Base-by-base conservation (phyloP, 2,888 invertebrate species). In the Imbricaverruca yamaguchii region DNA sequence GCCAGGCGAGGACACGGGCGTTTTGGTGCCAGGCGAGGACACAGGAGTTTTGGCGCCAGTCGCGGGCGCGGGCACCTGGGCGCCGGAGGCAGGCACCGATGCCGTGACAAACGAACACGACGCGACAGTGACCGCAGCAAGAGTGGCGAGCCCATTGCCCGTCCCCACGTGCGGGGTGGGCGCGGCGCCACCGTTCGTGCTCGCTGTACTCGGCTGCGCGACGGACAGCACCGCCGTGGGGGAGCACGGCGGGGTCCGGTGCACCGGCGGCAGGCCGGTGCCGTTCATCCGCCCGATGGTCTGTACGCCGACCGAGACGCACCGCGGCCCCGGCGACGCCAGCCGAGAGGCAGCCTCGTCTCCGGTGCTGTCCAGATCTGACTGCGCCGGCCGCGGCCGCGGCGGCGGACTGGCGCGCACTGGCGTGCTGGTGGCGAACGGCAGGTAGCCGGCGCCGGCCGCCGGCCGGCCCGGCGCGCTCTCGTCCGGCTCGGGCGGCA, bases 231-330 rank as follows among this genome's bases (percentile, higher is more conserved):
- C 9, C 11, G 69, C 39, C 69, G 4, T 25, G 13, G 67, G 74
- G 9, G 53, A 55, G n/a, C 7, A 15, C 63, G 56, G 63, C 23
- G 81, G 61, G n/a, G 21, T 55, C 53, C 55, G 21, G 53, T 79
- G 69, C 65, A 23, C 83, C 80, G 56, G 84, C 83, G 61, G 83
- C 81, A 23, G 83, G 67, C 80, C 84, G 84, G 23, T 83, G 82
- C 15, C 82, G 80, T 82, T 84, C 84, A 63, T 84, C 84, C 21
- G 84, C 81, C 59, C 83, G 83, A 53, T 83, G 83, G 79, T 85
- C 84, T 87, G 88, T 87, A 84, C 91, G 90, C 83, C 89, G 89
- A 39, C 88, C 88, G 63, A 92, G 86, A n/a, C 85, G 84, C 78
- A 89, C 88, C 84, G 88, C 80, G 65, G 84, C 83, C 11, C 85